phyloP scores from a whole-genome alignment of 2,888 invertebrate genomes.

The Keiferia lycopersicella region DNA sequence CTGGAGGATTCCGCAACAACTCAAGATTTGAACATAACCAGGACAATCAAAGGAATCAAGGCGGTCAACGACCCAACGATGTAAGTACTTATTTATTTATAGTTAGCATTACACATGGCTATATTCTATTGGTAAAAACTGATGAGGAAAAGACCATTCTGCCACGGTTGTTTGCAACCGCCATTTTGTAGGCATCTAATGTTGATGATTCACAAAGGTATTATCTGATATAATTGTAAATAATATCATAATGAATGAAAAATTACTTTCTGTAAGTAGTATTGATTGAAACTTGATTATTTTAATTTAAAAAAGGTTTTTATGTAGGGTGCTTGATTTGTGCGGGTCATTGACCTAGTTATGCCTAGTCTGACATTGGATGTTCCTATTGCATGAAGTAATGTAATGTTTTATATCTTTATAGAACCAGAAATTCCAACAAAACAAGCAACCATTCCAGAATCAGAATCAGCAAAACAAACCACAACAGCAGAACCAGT shows the following conservation, averaged over 20 bases:
- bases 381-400: background rate
- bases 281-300: no score
- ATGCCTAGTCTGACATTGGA: background rate
- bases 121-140: no score
- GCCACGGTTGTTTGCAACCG: conserved; percentile 30
- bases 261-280: no score
- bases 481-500: conserved; percentile 35
- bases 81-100: conserved; percentile 42
- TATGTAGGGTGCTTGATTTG: background rate
- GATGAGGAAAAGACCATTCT: background rate
- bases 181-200: conserved; percentile 39
- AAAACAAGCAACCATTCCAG: conserved; percentile 31
- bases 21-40: conserved; percentile 67
- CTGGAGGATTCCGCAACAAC: conserved; percentile 58
- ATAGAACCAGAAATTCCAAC: conserved; percentile 12
- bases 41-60: conserved; percentile 52
- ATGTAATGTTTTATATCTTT: background rate
- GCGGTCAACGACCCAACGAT: conserved; percentile 73
- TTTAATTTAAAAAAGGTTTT: background rate
- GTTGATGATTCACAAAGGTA: background rate
- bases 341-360: conserved; percentile 4
- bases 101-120: background rate
- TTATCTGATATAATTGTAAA: background rate
- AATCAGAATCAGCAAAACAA: conserved; percentile 34
- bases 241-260: no score